Percentiles rank a stretch among this genome's conserved stretches.
These are phyloP conservation scores for Emydocephalus ijimae DNA, from an alignment of 2,113 vertebrate genomes.

Conservation along the genomic window DNA sequence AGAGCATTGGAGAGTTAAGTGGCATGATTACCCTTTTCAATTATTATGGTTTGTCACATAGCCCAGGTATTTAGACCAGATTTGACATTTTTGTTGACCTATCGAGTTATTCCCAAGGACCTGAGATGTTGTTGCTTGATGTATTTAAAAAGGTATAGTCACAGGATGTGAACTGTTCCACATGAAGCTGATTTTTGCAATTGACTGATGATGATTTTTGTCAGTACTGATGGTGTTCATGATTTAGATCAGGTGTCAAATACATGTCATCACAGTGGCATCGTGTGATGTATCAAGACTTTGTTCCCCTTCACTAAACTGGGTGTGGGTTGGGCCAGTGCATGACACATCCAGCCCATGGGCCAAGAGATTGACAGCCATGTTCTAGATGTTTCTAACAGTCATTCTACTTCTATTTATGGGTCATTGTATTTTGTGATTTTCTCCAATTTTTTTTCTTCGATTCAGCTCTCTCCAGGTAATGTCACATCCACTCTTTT, in stretches of 20 bases:
- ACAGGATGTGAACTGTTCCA: neutral
- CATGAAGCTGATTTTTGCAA: neutral
- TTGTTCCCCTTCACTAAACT: no score
- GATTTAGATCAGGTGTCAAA: neutral
- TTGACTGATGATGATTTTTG: neutral
- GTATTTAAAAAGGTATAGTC: neutral
- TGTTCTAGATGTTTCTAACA: neutral
- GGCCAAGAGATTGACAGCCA: no score
- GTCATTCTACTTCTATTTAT: neutral
- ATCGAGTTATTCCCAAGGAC: neutral
- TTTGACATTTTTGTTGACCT: neutral
- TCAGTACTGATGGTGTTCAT: neutral
- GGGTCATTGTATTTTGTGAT: neutral
- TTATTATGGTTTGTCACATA: neutral
- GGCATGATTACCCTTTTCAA: neutral
- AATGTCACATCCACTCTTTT: neutral
- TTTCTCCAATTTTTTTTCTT: neutral
- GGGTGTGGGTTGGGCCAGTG: no score
- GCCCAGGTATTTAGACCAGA: neutral
- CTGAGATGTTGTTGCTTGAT: neutral
- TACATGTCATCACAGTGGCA: no score
- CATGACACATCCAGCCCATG: no score
- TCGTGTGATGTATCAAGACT: no score
- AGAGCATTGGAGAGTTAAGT: neutral
- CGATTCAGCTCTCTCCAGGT: neutral